These are phyloP conservation scores for Heliothis virescens DNA, from an alignment of 1,140 invertebrate species.

Conservation along the genomic window DNA sequence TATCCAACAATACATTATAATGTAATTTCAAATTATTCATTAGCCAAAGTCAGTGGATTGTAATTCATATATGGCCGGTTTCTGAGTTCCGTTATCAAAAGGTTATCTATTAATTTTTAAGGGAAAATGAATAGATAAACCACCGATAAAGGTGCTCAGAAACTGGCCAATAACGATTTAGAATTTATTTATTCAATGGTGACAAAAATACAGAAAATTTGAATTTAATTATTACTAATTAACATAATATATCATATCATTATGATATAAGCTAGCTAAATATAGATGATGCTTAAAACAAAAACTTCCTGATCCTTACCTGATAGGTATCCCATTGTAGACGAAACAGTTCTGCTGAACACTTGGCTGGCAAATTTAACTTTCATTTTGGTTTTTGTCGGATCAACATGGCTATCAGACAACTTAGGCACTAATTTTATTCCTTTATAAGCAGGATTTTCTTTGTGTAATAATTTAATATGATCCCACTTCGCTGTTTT, in stretches of 20 bases:
- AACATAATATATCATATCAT: constrained; percentile 1
- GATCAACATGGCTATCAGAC: constrained; percentile 51
- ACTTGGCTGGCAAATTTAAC: constrained; percentile 55
- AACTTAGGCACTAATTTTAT: too few relatives aligned
- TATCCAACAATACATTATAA: too few relatives aligned
- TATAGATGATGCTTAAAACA: not conserved
- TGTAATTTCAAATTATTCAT: not conserved
- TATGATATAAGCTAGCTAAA: not conserved
- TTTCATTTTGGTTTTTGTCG: constrained; percentile 56
- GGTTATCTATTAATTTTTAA: too few relatives aligned
- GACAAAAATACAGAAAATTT: too few relatives aligned
- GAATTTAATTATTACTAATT: too few relatives aligned
- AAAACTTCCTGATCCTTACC: too few relatives aligned
- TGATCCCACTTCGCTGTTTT: not conserved
- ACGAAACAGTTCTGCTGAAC: constrained; percentile 52
- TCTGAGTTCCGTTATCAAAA: too few relatives aligned
- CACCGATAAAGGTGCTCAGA: too few relatives aligned
- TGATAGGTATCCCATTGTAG: constrained; percentile 49
- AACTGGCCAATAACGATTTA: too few relatives aligned
- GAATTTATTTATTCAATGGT: too few relatives aligned
- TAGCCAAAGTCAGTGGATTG: not conserved
- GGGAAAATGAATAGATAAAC: too few relatives aligned
- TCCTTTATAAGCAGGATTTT: constrained; percentile 1
- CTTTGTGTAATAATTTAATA: not conserved
- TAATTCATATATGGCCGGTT: too few relatives aligned